These are phyloP conservation scores for Drosophila prolongata DNA, from an alignment of 2,888 invertebrate genomes.

Conservation along the genomic window DNA sequence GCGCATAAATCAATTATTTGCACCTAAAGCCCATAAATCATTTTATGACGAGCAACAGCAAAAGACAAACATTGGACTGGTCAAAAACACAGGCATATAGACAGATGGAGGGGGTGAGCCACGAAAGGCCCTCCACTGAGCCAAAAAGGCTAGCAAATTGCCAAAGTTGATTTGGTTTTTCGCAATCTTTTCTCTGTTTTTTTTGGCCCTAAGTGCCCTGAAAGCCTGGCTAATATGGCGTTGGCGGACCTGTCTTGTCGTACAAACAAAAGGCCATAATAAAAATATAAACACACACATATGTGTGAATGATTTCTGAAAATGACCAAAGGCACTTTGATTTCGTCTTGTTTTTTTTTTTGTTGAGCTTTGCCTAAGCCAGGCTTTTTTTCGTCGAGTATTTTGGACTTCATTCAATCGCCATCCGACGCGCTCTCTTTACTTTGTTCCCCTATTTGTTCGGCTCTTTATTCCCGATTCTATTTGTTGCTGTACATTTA, in stretches of 20 bases:
- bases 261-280: slow-evolving; percentile 39
- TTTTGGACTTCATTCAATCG: slow-evolving; percentile 12
- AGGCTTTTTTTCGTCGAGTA: slow-evolving; percentile 6
- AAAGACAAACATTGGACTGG: slow-evolving; percentile 48
- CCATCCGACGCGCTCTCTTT: slow-evolving; percentile 13
- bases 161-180: slow-evolving; percentile 13
- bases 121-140: slow-evolving; percentile 28
- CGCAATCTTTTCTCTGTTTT: slow-evolving; percentile 1
- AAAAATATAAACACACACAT: slow-evolving; percentile 38
- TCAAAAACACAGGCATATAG: slow-evolving; percentile 31
- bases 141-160: slow-evolving; percentile 29
- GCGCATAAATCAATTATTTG: slow-evolving; percentile 77
- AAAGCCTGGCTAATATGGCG: slow-evolving; percentile 73
- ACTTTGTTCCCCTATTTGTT: slow-evolving; percentile 44
- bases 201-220: slow-evolving; percentile 57
- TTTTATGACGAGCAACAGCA: slow-evolving; percentile 62
- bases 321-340: slow-evolving; percentile 32
- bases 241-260: slow-evolving; percentile 71
- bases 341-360: slow-evolving; percentile 8
- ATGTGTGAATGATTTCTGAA: slow-evolving; percentile 68
- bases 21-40: slow-evolving; percentile 74
- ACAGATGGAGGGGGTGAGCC: slow-evolving; percentile 19
- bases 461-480: slow-evolving; percentile 24
- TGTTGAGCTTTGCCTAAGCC: slow-evolving; percentile 30
- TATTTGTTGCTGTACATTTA: slow-evolving; percentile 51